Conservation (phyloP, 1,140 invertebrate genomes). For the Brachionus paranguensis region DNA sequence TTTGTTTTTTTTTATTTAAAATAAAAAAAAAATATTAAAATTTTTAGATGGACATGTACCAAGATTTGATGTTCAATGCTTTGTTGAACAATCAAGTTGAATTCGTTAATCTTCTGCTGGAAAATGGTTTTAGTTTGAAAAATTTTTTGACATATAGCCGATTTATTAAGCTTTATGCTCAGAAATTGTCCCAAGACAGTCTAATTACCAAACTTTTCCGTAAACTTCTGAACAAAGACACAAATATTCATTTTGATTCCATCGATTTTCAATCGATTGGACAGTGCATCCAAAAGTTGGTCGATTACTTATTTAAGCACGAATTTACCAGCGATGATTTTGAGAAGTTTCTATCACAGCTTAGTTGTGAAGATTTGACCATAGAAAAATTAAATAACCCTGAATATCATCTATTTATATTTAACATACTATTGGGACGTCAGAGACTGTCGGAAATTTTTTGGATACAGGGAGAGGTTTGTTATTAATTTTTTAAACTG, state of each 20-base stretch:
- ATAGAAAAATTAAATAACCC: background rate
- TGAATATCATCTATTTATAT: conserved; percentile 16
- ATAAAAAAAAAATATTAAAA: background rate
- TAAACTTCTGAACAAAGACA: background rate
- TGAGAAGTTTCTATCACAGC: background rate
- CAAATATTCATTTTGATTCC: background rate
- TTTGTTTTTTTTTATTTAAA: background rate
- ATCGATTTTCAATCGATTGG: background rate
- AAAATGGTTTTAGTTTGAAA: conserved; percentile 55
- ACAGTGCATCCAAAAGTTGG: background rate
- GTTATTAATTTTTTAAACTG: background rate
- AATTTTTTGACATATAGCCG: conserved; percentile 53
- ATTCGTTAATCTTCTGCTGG: conserved; percentile 56
- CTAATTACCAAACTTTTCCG: background rate
- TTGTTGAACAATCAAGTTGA: conserved; percentile 53
- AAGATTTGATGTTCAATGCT: conserved; percentile 51
- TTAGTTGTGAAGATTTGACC: background rate
- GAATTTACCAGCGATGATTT: background rate
- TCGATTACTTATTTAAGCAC: conserved; percentile 17
- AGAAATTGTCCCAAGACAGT: background rate
- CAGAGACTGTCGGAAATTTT: background rate
- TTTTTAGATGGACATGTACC: conserved; percentile 3
- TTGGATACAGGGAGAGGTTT: background rate
- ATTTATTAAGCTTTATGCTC: conserved; percentile 51
- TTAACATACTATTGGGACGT: background rate